Percentiles rank a stretch among this genome's conserved stretches.
phyloP scores from a whole-genome alignment of 2,888 invertebrate species.

The Diloba caeruleocephala region DNA sequence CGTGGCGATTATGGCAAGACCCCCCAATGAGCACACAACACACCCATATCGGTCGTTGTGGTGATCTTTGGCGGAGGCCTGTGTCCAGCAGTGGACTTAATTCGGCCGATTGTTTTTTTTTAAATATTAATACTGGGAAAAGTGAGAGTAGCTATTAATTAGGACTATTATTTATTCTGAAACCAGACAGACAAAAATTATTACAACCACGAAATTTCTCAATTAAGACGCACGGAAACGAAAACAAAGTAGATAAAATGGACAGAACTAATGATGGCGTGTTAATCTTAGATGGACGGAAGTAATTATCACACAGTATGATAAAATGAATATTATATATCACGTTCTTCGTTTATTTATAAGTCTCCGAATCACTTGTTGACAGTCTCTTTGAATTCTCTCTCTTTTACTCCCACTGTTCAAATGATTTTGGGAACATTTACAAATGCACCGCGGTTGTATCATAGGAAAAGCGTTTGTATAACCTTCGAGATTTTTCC shows the following conservation, averaged over 20 bases:
- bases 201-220: constrained; percentile 9
- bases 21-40: too few relatives aligned
- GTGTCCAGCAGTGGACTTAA: too few relatives aligned
- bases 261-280: constrained; percentile 20
- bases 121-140: too few relatives aligned
- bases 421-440: too few relatives aligned
- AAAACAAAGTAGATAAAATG: constrained; percentile 25
- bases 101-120: too few relatives aligned
- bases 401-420: constrained; percentile 8
- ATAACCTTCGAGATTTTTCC: neutral
- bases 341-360: constrained; percentile 36
- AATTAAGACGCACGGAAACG: constrained; percentile 29
- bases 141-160: too few relatives aligned
- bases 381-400: constrained; percentile 31
- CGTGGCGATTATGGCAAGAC: too few relatives aligned
- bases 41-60: too few relatives aligned
- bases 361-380: constrained; percentile 35
- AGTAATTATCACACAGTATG: constrained; percentile 49
- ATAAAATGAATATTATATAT: constrained; percentile 39
- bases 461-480: neutral
- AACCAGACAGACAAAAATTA: constrained; percentile 10
- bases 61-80: too few relatives aligned
- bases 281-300: constrained; percentile 38
- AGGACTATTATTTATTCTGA: too few relatives aligned
- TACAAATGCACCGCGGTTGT: neutral